phyloP scores from a whole-genome alignment of 1,140 invertebrate species.

The Diplogasteroides magnus region DNA sequence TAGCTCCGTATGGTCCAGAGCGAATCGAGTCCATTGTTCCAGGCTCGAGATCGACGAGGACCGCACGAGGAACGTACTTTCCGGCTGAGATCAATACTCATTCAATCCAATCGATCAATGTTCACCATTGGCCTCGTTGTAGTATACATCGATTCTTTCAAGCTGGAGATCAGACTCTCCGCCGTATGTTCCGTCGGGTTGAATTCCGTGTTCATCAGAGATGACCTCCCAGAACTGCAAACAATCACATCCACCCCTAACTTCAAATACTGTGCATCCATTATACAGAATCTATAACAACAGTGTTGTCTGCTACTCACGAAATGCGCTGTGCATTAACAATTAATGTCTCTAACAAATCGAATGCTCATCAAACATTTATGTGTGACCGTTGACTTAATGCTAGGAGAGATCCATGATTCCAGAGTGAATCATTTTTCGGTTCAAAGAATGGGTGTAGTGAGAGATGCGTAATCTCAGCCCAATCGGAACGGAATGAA shows the following conservation, averaged over 20 bases:
- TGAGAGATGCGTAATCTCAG: too few species aligned
- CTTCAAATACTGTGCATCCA: conserved; percentile 36
- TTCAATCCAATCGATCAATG: too few species aligned
- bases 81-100: conserved; percentile 65
- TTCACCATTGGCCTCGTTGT: conserved; percentile 60
- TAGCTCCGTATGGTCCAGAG: conserved; percentile 75
- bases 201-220: too few species aligned
- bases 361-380: too few species aligned
- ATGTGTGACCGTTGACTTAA: too few species aligned
- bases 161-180: conserved; percentile 60
- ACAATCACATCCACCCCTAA: conserved; percentile 58
- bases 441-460: too few species aligned
- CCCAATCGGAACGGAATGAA: too few species aligned
- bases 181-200: conserved; percentile 58
- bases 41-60: conserved; percentile 83
- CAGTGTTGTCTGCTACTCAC: conserved; percentile 66
- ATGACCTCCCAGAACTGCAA: conserved; percentile 61
- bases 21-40: conserved; percentile 91
- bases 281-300: conserved; percentile 39
- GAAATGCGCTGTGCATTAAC: too few species aligned
- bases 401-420: too few species aligned
- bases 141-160: conserved; percentile 61
- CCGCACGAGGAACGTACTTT: conserved; percentile 86
- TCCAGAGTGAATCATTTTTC: too few species aligned
- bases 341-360: too few species aligned